Evolutionary conservation across 2,888 invertebrate species (phyloP), one percentile per base, ranked within the genome.

Genomic region (Spisula solida): DNA sequence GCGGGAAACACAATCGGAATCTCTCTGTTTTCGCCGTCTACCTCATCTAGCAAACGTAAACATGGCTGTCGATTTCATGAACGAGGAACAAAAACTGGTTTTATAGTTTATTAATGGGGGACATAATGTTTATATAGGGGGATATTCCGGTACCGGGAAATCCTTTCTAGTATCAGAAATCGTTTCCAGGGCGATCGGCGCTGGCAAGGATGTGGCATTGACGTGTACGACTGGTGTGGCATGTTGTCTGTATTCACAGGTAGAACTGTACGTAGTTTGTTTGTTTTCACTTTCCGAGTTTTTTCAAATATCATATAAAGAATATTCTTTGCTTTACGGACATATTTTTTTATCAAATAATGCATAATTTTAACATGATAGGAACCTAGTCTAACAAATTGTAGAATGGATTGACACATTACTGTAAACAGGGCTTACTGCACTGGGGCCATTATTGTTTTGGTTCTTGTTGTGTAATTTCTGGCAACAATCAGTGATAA

Each of bases 141-240:
- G 84, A 5, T 51, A 0, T 51, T 75, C 84, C 6, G 84, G 83
- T 31, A 83, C 83, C 10, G 83, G 84, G 5, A 84, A 84, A n/a
- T 78, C 84, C 18, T 84, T 31, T 51, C 5, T 78, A 5, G 78
- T 84, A 18, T 75, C 14, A 31, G 78, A 75, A 55, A 31, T 84
- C 4, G 78, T 51, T 31, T 10, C 51, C 12, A 48, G 78, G 51
- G 48, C 78, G 20, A 25, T 14, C 4, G 25, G 34, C 16, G 10
- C 29, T 1, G 56, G 78, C 14, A 84, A n/a, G 8, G 18, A 70
- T 29, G 25, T 34, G 31, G 51, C 78, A 18, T 18, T 84, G 10
- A 84, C 84, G 47, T 84, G 84, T 20, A 84, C 84, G 5, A 84
- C 84, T 16, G 84, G 78, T 18, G 84, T 84, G 31, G 78, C 84